Evolutionary conservation across 2,113 vertebrate species (phyloP).

Genomic region (Megaceryle torquata): DNA sequence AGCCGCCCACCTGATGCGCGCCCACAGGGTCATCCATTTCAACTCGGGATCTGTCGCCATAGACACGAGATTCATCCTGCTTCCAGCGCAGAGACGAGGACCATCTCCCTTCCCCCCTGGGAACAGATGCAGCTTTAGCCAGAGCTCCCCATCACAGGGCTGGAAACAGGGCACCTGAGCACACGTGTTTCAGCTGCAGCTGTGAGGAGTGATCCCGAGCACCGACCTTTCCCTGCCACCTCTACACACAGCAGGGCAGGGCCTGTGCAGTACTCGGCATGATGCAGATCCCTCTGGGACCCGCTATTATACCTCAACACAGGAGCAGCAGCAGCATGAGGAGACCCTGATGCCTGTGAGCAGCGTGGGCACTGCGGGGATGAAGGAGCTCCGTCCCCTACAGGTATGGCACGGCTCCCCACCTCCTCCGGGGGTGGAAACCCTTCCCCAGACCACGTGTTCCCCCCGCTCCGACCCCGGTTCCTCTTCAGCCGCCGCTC

Average conservation of each 20-base stretch:
- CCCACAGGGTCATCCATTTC: slow-evolving; percentile 76
- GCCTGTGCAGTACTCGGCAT: rapidly evolving
- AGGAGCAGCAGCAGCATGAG: neutral
- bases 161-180: rapidly evolving
- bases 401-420: rapidly evolving
- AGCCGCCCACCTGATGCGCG: slow-evolving; percentile 79
- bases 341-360: rapidly evolving
- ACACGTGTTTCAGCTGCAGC: rapidly evolving
- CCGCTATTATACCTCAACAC: rapidly evolving
- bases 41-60: slow-evolving; percentile 74
- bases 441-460: neutral
- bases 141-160: rapidly evolving
- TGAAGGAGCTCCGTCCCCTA: no score
- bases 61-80: slow-evolving; percentile 68
- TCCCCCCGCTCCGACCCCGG: neutral
- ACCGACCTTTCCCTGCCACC: neutral
- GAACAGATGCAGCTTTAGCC: neutral
- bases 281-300: rapidly evolving
- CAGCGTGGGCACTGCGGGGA: neutral
- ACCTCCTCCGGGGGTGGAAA: no score
- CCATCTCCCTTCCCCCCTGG: neutral
- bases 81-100: neutral
- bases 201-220: rapidly evolving
- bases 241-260: neutral
- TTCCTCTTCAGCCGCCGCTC: neutral